Evolutionary conservation across 2,888 invertebrate species (phyloP), one percentile per base, ranked within the genome.

Genomic region (Mythimna albipuncta): DNA sequence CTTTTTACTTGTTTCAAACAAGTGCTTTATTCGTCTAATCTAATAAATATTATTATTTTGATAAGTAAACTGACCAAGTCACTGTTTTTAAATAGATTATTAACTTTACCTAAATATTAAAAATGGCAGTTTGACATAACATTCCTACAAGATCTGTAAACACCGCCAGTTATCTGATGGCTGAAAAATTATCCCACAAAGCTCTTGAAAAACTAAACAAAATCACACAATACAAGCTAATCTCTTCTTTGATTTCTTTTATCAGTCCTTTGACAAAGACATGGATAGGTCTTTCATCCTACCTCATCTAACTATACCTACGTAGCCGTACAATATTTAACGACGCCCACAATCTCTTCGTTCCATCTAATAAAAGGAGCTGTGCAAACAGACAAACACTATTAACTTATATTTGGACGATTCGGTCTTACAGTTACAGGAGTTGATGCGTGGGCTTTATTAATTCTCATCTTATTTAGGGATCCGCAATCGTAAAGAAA

Each of bases 381-480:
- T 85, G 69, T 61, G 68, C 85, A 87, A 82, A 87, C 82, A 82
- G 69, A 79, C 79, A 81, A 86, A 87, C 88, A 81, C 68, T 81
- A 77, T 79, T 77, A 66, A 75, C 68, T 85, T 79, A 81, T 86
- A 83, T 83, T 85, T 76, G 75, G 79, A 58, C 70, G 26, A 85
- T 79, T 75, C 76, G 66, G 47, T 69, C 88, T 79, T 81, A 69
- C 68, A 79, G 35, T 62, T 64, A 72, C 55, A 54, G 76, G 21
- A 54, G 64, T 63, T 72, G 61, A 50, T 9, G 57, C 71, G 63
- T 47, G 57, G 67, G 54, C 64, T 75, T 83, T 85, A 85, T 87
- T 87, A 83, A 76, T 63, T 64, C 72, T 61, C 35, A 62, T 75
- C 19, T 70, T 71, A 67, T 70, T 73, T 72, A 75, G 83, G 69